Evolutionary conservation across 2,797 vertebrate species (phyloP).

Genomic region (Myoxocephalus aenaeus): DNA sequence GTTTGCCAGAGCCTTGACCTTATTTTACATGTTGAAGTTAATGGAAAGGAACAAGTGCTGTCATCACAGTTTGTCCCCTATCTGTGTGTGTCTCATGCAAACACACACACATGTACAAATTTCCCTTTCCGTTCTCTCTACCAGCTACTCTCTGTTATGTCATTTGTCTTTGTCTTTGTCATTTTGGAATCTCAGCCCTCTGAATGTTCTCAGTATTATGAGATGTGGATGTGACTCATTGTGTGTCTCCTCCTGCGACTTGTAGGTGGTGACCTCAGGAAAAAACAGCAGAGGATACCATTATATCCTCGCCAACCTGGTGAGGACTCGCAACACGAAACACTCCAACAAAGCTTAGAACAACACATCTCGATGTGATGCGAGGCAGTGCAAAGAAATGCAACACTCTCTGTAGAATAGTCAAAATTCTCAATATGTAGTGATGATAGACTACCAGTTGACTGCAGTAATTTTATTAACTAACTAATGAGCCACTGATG

Average conservation of each 20-base stretch:
- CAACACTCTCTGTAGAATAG: slow-evolving; percentile 5
- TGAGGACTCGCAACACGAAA: slow-evolving; percentile 80
- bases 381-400: slow-evolving; percentile 41
- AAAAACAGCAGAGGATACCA: slow-evolving; percentile 98
- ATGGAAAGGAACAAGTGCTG: slow-evolving; percentile 79
- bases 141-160: slow-evolving; percentile 12
- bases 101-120: slow-evolving; percentile 46
- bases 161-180: slow-evolving; percentile 41
- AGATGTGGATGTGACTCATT: slow-evolving; percentile 55
- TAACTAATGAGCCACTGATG: slow-evolving; percentile 4
- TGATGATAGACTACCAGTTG: slow-evolving; percentile 7
- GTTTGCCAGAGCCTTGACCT: slow-evolving; percentile 74
- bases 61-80: slow-evolving; percentile 63
- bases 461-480: slow-evolving; percentile 19
- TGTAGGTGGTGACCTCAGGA: slow-evolving; percentile 93
- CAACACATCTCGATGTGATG: slow-evolving; percentile 43
- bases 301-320: slow-evolving; percentile 98
- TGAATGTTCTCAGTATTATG: slow-evolving; percentile 47
- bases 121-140: slow-evolving; percentile 4
- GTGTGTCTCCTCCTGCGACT: slow-evolving; percentile 62
- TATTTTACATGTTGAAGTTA: slow-evolving; percentile 82
- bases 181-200: slow-evolving; percentile 41
- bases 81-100: slow-evolving; percentile 39
- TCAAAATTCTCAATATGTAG: slow-evolving; percentile 9
- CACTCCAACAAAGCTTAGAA: slow-evolving; percentile 35